Evolutionary conservation across 2,113 vertebrate species (phyloP), one percentile per base, ranked within the genome.

Genomic region (Anhinga anhinga): DNA sequence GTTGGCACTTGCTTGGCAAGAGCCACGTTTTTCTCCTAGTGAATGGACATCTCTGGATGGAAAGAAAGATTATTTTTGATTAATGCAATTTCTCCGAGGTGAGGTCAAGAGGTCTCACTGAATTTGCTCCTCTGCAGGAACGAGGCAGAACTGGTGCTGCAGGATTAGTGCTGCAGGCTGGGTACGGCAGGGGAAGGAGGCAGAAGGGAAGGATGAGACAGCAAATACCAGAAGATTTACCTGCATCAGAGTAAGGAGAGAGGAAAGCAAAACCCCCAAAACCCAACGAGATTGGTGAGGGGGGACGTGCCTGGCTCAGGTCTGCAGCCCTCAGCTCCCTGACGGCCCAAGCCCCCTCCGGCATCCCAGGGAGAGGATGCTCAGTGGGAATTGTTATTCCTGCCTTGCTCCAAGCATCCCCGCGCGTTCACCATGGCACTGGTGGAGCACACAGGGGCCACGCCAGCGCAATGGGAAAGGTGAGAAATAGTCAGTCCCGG

Each of bases 201-300:
- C 21, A 38, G n/a, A 36, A 49, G 29, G 38, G 25, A 45, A n/a
- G 59, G 59, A 45, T 26, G 50, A 36, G 49, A 38, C 4, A 23
- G 36, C 15, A 45, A 71, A 71, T 9, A 26, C 13, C 36, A 32
- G 30, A 25, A 77, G 30, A 17, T 29, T 20, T 3, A 18, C 22
- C 36, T 8, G 17, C 9, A 1, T 13, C 26, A 6, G 55, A 23
- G 49, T 4, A 3, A 62, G 30, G 76, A 23, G 53, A 32, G 44
- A 21, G 36, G 53, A 34, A 9, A 82, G 32, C 15, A 30, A 55
- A 56, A 44, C 5, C 49, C 23, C 9, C 32, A 38, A 49, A 56
- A 15, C 3, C 30, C 18, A 19, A 4, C 1, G 10, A 21, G 23
- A 21, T 0, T 26, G 10, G 34, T 2, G 21, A 1, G 9, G 8